These are phyloP conservation scores for Notoglanidium macrostoma DNA, from an alignment of 2,797 vertebrate genomes.

Conservation along the genomic window DNA sequence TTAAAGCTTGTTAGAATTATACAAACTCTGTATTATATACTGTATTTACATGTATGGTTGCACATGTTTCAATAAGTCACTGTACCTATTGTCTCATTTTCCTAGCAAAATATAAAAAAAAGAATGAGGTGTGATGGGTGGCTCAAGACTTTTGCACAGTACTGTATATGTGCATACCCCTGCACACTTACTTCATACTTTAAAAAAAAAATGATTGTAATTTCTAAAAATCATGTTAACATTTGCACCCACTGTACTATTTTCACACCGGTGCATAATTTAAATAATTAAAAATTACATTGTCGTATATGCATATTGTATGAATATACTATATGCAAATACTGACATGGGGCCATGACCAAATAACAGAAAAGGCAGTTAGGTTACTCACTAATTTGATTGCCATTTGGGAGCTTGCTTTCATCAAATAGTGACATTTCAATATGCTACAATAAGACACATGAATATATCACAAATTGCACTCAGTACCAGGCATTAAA, in stretches of 20 bases:
- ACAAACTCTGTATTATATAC: too few species aligned
- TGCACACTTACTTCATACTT: neutral
- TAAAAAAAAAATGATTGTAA: too few species aligned
- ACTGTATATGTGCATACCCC: neutral
- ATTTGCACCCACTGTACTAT: neutral
- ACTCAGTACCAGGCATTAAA: neutral
- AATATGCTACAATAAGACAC: neutral
- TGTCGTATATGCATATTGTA: neutral
- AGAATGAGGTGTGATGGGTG: too few species aligned
- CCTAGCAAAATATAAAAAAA: too few species aligned
- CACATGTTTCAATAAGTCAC: too few species aligned
- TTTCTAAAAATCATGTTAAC: neutral
- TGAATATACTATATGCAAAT: neutral
- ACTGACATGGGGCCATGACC: neutral
- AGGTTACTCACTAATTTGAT: neutral
- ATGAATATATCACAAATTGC: neutral
- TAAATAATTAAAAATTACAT: neutral
- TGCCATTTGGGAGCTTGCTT: neutral
- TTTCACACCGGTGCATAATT: neutral
- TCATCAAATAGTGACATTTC: neutral
- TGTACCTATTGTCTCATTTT: neutral
- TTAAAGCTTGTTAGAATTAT: too few species aligned
- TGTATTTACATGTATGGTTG: too few species aligned
- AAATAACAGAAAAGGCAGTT: neutral
- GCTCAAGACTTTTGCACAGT: too few species aligned